Evolutionary conservation across 2,797 vertebrate species (phyloP).

Genomic region (Neosilurus hyrtlii): DNA sequence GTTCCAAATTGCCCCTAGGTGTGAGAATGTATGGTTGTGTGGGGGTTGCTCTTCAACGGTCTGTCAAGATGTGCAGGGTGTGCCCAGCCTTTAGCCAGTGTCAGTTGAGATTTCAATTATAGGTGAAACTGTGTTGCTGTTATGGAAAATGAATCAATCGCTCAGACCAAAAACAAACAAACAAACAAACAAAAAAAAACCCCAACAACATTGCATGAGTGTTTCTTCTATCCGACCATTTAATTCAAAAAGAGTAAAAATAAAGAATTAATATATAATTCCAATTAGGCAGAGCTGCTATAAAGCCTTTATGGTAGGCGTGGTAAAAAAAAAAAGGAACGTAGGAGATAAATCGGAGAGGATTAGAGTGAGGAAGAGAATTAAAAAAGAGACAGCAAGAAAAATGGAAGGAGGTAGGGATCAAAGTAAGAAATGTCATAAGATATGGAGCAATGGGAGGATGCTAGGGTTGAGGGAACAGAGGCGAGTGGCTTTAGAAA

Average conservation of each 20-base stretch:
- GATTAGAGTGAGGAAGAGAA: neutral
- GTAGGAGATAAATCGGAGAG: neutral
- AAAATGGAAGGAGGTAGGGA: neutral
- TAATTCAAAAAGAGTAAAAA: neutral
- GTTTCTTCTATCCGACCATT: too few species aligned
- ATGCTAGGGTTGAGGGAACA: slow-evolving; percentile 6
- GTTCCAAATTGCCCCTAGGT: too few species aligned
- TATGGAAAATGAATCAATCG: neutral
- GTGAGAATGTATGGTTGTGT: too few species aligned
- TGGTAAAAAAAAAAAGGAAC: neutral
- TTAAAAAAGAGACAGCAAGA: slow-evolving; percentile 10
- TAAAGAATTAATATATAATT: too few species aligned
- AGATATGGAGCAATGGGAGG: slow-evolving; percentile 55
- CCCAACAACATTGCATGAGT: too few species aligned
- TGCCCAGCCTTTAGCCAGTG: too few species aligned
- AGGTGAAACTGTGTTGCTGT: neutral
- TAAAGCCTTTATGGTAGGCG: neutral
- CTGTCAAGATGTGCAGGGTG: too few species aligned
- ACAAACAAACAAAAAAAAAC: too few species aligned
- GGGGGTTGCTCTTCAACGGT: too few species aligned
- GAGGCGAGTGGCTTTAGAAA: neutral
- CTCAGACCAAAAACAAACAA: neutral
- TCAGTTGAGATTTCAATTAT: neutral
- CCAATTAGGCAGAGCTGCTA: neutral
- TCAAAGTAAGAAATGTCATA: slow-evolving; percentile 1